Conservation (phyloP, 2,888 invertebrate species). For the Drosophila longiperda region DNA sequence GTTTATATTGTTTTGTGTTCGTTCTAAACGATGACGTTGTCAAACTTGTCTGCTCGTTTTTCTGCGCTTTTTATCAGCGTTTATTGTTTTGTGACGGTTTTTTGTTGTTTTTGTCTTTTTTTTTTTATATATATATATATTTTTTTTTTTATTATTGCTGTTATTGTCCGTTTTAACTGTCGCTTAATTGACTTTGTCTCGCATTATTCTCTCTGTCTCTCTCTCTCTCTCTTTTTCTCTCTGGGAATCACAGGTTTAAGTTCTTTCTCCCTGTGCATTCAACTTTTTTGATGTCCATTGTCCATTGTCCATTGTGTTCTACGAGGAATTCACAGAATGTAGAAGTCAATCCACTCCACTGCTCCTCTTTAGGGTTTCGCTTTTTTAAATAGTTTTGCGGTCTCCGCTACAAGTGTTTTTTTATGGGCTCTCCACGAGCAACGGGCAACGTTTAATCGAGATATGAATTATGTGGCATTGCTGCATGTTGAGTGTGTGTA, state of each 20-base stretch:
- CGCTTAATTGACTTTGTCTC: constrained; percentile 74
- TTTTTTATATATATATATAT: background rate
- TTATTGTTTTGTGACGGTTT: constrained; percentile 76
- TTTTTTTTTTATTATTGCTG: constrained; percentile 24
- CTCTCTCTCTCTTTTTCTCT: background rate
- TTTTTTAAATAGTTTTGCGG: constrained; percentile 36
- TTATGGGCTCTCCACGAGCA: constrained; percentile 46
- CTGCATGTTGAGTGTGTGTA: background rate
- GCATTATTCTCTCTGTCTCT: constrained; percentile 9
- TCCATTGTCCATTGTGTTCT: constrained; percentile 18
- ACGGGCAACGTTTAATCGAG: constrained; percentile 22
- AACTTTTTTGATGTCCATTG: constrained; percentile 13
- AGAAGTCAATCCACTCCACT: background rate
- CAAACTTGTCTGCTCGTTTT: constrained; percentile 66
- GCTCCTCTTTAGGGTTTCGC: constrained; percentile 35
- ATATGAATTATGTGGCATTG: constrained; percentile 21
- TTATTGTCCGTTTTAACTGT: constrained; percentile 70
- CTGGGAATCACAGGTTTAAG: constrained; percentile 45
- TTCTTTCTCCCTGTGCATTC: constrained; percentile 19
- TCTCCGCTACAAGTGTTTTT: constrained; percentile 44
- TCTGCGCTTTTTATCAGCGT: constrained; percentile 69
- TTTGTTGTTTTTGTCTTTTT: constrained; percentile 1
- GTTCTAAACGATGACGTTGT: constrained; percentile 70
- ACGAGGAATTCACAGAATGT: constrained; percentile 20
- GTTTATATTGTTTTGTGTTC: constrained; percentile 16